Evolutionary conservation across 2,113 vertebrate species (phyloP).

Genomic region (Athene noctua): DNA sequence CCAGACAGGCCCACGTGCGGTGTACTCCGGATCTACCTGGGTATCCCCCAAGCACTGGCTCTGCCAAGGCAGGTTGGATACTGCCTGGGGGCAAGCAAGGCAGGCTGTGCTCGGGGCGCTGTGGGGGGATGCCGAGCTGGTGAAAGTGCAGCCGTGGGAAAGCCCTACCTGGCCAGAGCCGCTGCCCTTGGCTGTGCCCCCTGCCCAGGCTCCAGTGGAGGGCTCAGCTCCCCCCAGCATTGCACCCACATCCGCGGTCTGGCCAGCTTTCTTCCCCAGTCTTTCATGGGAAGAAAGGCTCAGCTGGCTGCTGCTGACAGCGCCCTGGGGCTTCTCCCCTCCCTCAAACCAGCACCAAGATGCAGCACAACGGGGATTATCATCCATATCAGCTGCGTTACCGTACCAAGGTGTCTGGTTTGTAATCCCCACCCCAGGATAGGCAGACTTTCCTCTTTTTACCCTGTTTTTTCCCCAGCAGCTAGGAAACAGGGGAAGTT

Average conservation of each 20-base stretch:
- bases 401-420: accelerated
- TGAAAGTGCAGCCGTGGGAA: no score
- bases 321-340: not conserved
- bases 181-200: not conserved
- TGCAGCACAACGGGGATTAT: not conserved
- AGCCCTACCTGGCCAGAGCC: no score
- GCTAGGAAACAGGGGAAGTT: not conserved
- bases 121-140: not conserved
- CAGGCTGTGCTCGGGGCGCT: not conserved
- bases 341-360: not conserved
- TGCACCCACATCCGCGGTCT: no score
- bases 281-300: not conserved
- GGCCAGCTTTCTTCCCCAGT: not conserved
- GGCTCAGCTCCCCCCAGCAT: accelerated
- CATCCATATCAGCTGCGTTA: not conserved
- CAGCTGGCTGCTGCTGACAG: not conserved
- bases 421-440: not conserved
- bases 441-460: not conserved
- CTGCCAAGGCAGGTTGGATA: not conserved
- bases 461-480: not conserved
- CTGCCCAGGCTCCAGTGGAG: not conserved
- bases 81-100: not conserved
- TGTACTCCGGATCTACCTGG: not conserved
- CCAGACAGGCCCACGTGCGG: not conserved
- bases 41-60: accelerated